A percentile compares a stretch with the other conserved stretches of the same genome.
These are phyloP conservation scores for Volucella inanis DNA, from an alignment of 2,888 invertebrate species.

Conservation along the genomic window DNA sequence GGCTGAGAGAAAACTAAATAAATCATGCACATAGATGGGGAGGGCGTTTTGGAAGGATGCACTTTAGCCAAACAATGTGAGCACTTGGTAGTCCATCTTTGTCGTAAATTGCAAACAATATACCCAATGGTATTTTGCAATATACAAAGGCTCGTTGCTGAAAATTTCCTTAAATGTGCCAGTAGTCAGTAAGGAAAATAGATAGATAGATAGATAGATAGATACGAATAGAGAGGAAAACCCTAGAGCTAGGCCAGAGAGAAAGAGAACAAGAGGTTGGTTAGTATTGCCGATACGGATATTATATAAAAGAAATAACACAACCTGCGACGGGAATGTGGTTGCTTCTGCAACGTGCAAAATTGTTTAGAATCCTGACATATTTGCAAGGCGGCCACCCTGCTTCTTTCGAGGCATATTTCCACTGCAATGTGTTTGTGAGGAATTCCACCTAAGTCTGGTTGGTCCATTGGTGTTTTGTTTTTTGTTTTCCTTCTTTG, in stretches of 20 bases:
- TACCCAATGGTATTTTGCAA: constrained; percentile 36
- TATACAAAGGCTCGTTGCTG: constrained; percentile 50
- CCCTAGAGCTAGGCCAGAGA: too few species aligned
- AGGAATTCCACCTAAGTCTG: constrained; percentile 46
- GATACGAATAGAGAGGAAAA: constrained; percentile 9
- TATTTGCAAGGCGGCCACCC: constrained; percentile 47
- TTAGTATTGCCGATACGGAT: constrained; percentile 27
- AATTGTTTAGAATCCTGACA: constrained; percentile 71
- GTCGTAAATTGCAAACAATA: constrained; percentile 57
- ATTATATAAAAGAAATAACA: constrained; percentile 45
- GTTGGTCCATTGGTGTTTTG: neutral
- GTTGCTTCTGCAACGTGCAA: constrained; percentile 66
- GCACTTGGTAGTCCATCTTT: neutral
- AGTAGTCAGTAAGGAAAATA: constrained; percentile 17
- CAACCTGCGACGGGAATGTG: constrained; percentile 49
- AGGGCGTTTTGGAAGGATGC: neutral
- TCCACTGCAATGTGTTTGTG: constrained; percentile 66
- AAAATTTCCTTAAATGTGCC: constrained; percentile 46
- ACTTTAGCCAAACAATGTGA: constrained; percentile 15
- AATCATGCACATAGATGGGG: constrained; percentile 24
- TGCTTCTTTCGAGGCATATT: constrained; percentile 50
- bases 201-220: neutral
- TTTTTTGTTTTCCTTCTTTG: neutral
- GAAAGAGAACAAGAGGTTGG: too few species aligned
- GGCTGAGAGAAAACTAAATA: constrained; percentile 20